Conservation (phyloP, 2,888 invertebrate species). For the Rhorus exstirpatorius region DNA sequence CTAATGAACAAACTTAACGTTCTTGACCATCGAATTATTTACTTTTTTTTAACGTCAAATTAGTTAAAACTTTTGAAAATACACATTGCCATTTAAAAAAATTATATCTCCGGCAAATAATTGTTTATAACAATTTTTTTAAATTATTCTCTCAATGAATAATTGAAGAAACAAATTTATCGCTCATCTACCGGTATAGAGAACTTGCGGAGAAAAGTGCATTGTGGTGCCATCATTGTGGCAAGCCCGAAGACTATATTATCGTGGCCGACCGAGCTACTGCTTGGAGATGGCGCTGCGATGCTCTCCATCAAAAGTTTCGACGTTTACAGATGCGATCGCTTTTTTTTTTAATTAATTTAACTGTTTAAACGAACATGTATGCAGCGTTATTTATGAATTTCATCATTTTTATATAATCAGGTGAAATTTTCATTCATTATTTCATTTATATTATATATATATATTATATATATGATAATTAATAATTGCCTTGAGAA, state of each 20-base stretch:
- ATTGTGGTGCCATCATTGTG: slow-evolving; percentile 64
- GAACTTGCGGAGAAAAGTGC: not conserved
- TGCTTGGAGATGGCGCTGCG: slow-evolving; percentile 60
- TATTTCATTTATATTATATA: too few species aligned
- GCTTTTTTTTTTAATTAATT: not conserved
- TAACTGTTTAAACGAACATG: not conserved
- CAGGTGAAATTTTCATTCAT: not conserved
- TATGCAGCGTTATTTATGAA: not conserved
- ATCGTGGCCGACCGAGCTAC: slow-evolving; percentile 49
- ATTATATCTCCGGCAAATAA: not conserved
- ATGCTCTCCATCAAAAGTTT: slow-evolving; percentile 29
- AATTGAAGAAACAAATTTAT: not conserved
- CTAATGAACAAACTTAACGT: too few species aligned
- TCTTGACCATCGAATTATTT: too few species aligned
- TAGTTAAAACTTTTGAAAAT: too few species aligned
- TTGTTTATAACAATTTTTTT: not conserved
- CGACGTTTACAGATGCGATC: not conserved
- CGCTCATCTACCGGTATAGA: not conserved
- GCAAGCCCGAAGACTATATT: slow-evolving; percentile 24
- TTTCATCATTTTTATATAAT: not conserved
- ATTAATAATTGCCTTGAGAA: not conserved
- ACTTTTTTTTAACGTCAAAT: too few species aligned
- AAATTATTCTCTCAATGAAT: not conserved
- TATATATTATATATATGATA: too few species aligned
- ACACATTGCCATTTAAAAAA: not conserved